Conservation (phyloP, 2,888 invertebrate species). For the Coenonympha arcania region DNA sequence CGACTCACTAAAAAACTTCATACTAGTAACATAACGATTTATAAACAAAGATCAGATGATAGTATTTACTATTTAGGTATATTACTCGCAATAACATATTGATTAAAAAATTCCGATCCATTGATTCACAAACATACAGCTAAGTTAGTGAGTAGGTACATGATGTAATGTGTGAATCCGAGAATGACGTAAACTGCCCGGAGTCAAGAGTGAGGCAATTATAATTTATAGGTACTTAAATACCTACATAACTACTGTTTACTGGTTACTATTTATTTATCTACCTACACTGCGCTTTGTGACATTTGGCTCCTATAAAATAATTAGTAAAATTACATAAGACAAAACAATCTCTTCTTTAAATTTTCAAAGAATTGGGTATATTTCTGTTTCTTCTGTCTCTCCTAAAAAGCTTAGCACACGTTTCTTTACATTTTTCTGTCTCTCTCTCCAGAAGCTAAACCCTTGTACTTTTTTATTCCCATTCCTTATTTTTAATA, state of each 20-base stretch:
- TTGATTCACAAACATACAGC: conserved; percentile 1
- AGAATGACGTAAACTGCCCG: conserved; percentile 3
- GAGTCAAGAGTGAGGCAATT: background rate
- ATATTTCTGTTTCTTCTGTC: no score
- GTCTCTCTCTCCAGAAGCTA: no score
- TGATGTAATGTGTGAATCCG: conserved; percentile 6
- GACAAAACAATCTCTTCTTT: no score
- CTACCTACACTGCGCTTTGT: background rate
- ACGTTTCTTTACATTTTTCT: no score
- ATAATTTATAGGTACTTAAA: background rate
- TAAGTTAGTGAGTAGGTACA: background rate
- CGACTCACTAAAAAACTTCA: no score
- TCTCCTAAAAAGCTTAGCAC: no score
- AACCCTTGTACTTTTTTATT: no score
- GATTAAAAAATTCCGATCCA: conserved; percentile 5
- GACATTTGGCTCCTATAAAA: background rate
- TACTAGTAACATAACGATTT: no score
- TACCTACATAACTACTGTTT: background rate
- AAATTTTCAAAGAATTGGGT: no score
- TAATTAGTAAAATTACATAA: background rate
- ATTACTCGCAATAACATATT: background rate
- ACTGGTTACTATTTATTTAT: background rate
- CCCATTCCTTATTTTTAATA: no score
- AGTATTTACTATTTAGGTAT: background rate
- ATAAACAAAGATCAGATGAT: no score